These are phyloP conservation scores for Spisula subtruncata DNA, from an alignment of 2,888 invertebrate genomes.

Conservation along the genomic window DNA sequence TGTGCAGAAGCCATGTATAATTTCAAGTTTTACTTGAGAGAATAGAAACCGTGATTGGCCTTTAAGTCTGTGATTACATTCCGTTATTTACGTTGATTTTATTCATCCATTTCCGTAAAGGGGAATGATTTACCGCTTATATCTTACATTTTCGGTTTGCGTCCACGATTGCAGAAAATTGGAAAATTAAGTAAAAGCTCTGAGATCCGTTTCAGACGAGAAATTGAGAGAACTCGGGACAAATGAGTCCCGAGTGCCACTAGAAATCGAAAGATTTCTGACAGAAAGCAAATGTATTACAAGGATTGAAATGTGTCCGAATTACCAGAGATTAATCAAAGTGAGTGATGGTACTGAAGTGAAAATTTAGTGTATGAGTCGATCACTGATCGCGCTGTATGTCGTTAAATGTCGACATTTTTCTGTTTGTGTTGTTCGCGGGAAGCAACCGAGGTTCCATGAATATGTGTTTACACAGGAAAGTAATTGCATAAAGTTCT, in stretches of 20 bases:
- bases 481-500: background rate
- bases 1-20: no score
- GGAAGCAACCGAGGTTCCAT: no score
- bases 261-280: constrained; percentile 34
- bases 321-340: constrained; percentile 8
- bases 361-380: constrained; percentile 24
- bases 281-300: constrained; percentile 41
- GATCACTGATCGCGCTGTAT: background rate
- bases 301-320: constrained; percentile 26
- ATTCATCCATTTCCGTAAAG: constrained; percentile 28
- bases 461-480: no score
- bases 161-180: constrained; percentile 38
- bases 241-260: constrained; percentile 26
- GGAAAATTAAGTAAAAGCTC: constrained; percentile 16
- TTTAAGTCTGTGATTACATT: background rate
- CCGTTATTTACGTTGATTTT: constrained; percentile 27
- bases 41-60: no score
- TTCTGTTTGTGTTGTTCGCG: background rate
- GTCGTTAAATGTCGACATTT: background rate
- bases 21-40: no score
- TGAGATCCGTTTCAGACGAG: constrained; percentile 25
- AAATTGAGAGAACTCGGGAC: constrained; percentile 26
- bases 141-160: background rate
- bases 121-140: constrained; percentile 21
- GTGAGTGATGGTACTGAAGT: constrained; percentile 7